A percentile compares a stretch with the other conserved stretches of the same genome.
Evolutionary conservation across 2,113 vertebrate genomes (phyloP).

Genomic region (Ginglymostoma cirratum): DNA sequence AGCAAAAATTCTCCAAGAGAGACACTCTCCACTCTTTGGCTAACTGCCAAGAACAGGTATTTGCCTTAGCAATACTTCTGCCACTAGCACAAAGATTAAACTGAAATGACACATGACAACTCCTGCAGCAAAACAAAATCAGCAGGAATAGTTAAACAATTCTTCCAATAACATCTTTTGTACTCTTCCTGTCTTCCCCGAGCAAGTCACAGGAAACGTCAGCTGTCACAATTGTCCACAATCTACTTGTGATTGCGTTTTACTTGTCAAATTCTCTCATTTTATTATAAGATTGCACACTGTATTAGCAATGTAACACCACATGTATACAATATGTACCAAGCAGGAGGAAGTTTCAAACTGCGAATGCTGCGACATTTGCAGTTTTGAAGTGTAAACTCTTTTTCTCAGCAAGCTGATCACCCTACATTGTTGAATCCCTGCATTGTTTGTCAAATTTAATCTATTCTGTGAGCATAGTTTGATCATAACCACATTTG

Average conservation of each 20-base stretch:
- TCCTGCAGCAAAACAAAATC: background rate
- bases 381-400: background rate
- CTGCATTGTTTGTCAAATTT: background rate
- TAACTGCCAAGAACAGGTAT: background rate
- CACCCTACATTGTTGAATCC: background rate
- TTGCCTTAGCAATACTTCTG: background rate
- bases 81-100: background rate
- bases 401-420: background rate
- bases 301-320: background rate
- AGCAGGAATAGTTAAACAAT: background rate
- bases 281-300: background rate
- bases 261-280: conserved; percentile 15
- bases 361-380: background rate
- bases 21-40: background rate
- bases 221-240: background rate
- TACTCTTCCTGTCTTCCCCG: background rate
- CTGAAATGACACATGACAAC: background rate
- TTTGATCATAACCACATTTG: background rate
- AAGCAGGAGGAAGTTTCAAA: background rate
- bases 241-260: background rate
- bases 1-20: background rate
- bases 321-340: background rate
- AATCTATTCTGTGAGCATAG: background rate
- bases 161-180: background rate
- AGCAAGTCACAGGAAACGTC: conserved; percentile 10